Base-by-base conservation (phyloP, 2,888 invertebrate genomes). In the Hoplodrina ambigua region DNA sequence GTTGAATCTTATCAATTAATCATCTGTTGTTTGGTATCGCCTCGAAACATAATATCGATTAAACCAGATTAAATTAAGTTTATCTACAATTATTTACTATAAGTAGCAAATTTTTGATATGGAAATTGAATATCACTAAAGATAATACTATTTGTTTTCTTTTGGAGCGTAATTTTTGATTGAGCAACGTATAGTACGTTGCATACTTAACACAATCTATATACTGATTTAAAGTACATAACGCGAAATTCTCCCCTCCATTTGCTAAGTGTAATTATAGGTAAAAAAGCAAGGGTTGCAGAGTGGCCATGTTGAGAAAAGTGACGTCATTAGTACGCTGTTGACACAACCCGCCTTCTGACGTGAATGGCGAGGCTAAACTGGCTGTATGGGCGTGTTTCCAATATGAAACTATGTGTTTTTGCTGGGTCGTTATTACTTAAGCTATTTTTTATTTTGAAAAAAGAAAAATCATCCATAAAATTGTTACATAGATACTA, bases 291-390 rank as follows among this genome's bases (percentile, higher is more conserved):
- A 91, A 91, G 91, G 91, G 92, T 91, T 87, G 90, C 85, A 65
- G 90, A 93, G 93, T 92, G 89, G 93, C 93, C 91, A 91, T 91
- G 89, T 93, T 90, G 92, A 91, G 91, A 91, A 89, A 87, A 90
- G 90, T 95, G 95, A 95, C 94, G 95, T 95, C 95, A 95, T 94
- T 93, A 94, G 90, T 81, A 80, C 86, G 83, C 75, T 95, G 95
- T 96, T 95, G 92, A 93, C 92, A 88, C 84, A 93, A 87, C 91
- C 94, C 94, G 94, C 94, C 94, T 93, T 92, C 88, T 88, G 86
- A 85, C 82, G 78, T 93, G 92, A 94, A 94, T 92, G 89, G 89
- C 85, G 85, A 87, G 84, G 86, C 81, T 82, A 86, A 85, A 85
- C 85, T 89, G 85, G 79, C 84, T 84, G 74, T 86, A 88, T 91